Evolutionary conservation across 2,113 vertebrate genomes (phyloP).

Genomic region (Buteo buteo): DNA sequence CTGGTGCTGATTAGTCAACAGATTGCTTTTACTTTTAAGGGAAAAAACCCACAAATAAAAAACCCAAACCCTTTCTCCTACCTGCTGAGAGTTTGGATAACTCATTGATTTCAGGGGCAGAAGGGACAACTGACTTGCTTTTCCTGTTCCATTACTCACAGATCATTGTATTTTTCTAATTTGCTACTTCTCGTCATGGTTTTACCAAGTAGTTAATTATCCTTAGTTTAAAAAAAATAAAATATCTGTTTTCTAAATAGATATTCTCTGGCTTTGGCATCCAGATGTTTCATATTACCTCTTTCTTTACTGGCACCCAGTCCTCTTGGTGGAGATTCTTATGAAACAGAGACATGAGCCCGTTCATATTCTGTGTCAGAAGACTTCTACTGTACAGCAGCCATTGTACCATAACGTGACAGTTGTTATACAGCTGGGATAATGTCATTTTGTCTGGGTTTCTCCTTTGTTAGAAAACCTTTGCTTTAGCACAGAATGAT

Average conservation of each 20-base stretch:
- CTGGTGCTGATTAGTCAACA: background rate
- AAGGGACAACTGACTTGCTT: background rate
- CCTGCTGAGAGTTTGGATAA: background rate
- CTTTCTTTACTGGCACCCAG: background rate
- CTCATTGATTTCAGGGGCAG: conserved; percentile 3
- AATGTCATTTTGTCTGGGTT: background rate
- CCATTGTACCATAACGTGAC: background rate
- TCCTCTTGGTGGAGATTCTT: background rate
- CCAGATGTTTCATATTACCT: background rate
- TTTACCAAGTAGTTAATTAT: background rate
- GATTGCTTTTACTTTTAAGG: background rate
- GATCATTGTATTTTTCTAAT: background rate
- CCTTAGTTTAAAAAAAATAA: background rate
- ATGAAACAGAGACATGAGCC: background rate
- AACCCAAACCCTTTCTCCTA: background rate
- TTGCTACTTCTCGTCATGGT: background rate
- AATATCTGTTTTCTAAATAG: background rate
- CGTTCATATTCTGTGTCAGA: background rate
- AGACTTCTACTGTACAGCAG: background rate
- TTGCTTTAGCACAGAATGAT: background rate
- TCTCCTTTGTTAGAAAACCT: background rate
- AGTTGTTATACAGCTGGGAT: background rate
- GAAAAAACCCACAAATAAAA: background rate
- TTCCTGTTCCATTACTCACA: background rate
- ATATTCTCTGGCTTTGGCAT: background rate